phyloP scores from a whole-genome alignment of 2,797 vertebrate species.

The Schizothorax lantsangensis region DNA sequence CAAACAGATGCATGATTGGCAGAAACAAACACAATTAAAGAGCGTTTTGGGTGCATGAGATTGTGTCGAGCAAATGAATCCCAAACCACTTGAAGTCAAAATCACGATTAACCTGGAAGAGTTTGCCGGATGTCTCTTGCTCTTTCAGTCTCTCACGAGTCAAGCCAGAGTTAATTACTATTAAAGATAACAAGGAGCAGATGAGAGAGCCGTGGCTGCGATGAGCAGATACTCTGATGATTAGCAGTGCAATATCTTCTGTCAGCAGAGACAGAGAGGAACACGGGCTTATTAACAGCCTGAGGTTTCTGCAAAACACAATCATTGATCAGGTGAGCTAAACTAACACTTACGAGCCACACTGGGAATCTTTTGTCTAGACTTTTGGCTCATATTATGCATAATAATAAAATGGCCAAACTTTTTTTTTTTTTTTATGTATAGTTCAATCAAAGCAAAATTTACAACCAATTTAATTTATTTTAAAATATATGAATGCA shows the following conservation, averaged over 20 bases:
- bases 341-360: background rate
- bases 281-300: background rate
- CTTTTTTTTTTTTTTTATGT: background rate
- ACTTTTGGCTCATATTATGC: background rate
- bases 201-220: background rate
- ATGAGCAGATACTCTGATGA: background rate
- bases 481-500: background rate
- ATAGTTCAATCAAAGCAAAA: background rate
- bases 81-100: conserved; percentile 9
- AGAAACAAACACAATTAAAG: background rate
- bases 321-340: background rate
- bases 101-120: background rate
- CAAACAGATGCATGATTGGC: background rate
- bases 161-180: background rate
- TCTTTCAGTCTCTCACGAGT: background rate
- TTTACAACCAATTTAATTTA: background rate
- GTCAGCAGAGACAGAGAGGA: background rate
- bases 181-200: background rate
- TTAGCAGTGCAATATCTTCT: background rate
- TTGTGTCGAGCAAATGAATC: background rate
- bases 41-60: background rate
- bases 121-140: background rate
- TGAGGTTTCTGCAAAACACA: background rate
- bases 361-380: background rate
- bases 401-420: background rate